phyloP scores from a whole-genome alignment of 1,140 invertebrate species.

The Caerostris extrusa region DNA sequence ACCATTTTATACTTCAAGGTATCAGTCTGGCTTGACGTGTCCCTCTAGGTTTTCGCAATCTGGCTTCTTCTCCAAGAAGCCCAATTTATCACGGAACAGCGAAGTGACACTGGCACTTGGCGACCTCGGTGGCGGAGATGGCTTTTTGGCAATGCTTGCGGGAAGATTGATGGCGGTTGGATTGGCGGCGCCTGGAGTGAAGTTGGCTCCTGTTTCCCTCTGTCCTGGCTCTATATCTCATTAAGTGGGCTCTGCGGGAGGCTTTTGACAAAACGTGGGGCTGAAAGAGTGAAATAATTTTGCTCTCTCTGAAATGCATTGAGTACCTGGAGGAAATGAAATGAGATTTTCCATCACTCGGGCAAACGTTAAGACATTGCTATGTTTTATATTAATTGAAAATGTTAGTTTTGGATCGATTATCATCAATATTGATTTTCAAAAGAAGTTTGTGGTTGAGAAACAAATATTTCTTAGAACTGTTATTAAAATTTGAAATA shows the following conservation, averaged over 20 bases:
- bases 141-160: not conserved
- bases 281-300: not conserved
- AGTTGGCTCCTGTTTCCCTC: not conserved
- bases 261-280: not conserved
- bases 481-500: too few species aligned
- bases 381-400: too few species aligned
- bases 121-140: slow-evolving; percentile 7
- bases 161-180: slow-evolving; percentile 4
- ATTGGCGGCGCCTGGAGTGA: not conserved
- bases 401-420: too few species aligned
- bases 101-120: slow-evolving; percentile 60
- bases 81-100: slow-evolving; percentile 59
- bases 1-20: slow-evolving; percentile 71
- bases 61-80: slow-evolving; percentile 54
- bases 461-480: too few species aligned
- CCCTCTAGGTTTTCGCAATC: slow-evolving; percentile 66
- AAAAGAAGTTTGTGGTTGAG: too few species aligned
- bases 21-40: slow-evolving; percentile 64
- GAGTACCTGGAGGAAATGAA: not conserved
- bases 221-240: not conserved
- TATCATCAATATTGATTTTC: too few species aligned
- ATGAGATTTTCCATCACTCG: too few species aligned
- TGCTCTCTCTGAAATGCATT: not conserved
- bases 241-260: not conserved
- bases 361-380: too few species aligned